Conservation (phyloP, 2,797 vertebrate genomes). For the Podarcis siculus region DNA sequence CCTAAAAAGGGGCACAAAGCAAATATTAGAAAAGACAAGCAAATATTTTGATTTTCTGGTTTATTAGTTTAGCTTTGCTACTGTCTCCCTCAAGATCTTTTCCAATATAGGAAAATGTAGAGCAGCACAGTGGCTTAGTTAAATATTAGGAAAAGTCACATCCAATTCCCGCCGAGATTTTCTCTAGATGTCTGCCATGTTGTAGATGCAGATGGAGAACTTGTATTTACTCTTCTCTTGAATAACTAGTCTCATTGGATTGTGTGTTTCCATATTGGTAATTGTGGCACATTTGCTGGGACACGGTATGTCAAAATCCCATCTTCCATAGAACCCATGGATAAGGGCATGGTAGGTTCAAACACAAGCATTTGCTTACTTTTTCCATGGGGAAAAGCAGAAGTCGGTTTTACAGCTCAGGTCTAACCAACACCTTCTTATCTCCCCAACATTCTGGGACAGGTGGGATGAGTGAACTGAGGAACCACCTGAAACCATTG, state of each 20-base stretch:
- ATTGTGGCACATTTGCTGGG: neutral
- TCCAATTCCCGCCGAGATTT: constrained; percentile 39
- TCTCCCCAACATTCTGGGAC: no score
- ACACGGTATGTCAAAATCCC: no score
- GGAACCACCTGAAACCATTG: neutral
- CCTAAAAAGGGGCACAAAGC: constrained; percentile 25
- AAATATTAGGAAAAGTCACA: constrained; percentile 30
- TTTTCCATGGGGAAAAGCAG: no score
- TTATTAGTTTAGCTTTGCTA: constrained; percentile 39
- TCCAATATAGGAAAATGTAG: constrained; percentile 3
- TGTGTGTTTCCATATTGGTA: constrained; percentile 16
- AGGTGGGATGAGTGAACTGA: neutral
- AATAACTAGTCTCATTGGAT: constrained; percentile 42
- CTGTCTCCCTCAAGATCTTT: constrained; percentile 24
- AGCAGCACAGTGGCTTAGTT: neutral
- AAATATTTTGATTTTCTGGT: constrained; percentile 8
- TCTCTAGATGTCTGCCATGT: neutral
- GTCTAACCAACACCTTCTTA: no score
- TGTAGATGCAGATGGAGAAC: constrained; percentile 20
- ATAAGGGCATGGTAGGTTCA: no score
- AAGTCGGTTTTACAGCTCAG: no score
- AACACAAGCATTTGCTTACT: no score
- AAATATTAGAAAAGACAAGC: constrained; percentile 36
- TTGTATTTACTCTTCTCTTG: constrained; percentile 43
- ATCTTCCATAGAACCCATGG: no score